Evolutionary conservation across 2,113 vertebrate species (phyloP), one percentile per base, ranked within the genome.

Genomic region (Paedocypris sp.): DNA sequence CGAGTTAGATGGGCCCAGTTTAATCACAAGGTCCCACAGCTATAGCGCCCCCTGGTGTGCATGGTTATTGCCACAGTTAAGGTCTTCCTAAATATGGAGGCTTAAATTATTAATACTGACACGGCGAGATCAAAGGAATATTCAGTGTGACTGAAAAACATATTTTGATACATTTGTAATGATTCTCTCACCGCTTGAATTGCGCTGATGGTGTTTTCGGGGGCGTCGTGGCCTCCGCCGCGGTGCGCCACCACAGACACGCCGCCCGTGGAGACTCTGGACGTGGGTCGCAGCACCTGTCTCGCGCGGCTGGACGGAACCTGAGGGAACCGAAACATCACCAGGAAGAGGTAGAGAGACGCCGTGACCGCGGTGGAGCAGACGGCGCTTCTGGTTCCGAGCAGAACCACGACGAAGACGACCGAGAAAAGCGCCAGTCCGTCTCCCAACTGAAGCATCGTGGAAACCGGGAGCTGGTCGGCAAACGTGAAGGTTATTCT

Each of bases 171-270:
- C 10, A 20, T 11, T 35, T 8, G 9, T 2, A 5, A 10, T 19
- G 20, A 1, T 29, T 6, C 4, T 31, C 86, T 78, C 59, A 95
- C 93, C 88, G 88, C 82, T 32, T 86, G 77, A 49, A 96, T 91
- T 16, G 94, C 89, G 1, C 83, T 89, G 41, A 97, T 76, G 0
- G 94, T 96, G 84, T 97, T 98, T 81, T 97, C 94, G 2, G 94
- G 94, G 1, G 92, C 92, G 62, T 98, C 94, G 79, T 97, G 87
- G 2, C 86, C 83, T 1, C 89, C 93, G 16, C 89, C 92, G 28
- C 93, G 86, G 75, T 97, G 93, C 15, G 90, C 93, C 58, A 98
- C 79, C 54, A 80, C 80, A 0, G 87, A 82, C 43, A 85, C 71
- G 58, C 70, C 57, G 1, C 67, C 62, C n/a, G 68, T 63, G 1